Evolutionary conservation across 1,140 invertebrate genomes (phyloP).

Genomic region (Zaprionus camerounensis): DNA sequence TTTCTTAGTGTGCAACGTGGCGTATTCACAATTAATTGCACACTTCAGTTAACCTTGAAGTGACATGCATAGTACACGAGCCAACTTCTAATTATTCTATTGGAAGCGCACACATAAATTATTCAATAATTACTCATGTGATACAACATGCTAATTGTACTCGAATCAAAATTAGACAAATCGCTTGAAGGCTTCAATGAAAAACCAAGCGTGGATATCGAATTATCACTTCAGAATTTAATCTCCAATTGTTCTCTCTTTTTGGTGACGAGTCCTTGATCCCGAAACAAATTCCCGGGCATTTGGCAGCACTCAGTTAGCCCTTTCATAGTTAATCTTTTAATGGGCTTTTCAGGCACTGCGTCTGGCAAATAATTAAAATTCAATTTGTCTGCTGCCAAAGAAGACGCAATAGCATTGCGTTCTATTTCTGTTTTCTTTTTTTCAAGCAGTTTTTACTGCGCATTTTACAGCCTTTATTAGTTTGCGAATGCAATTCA

Average conservation of each 20-base stretch:
- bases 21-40: slow-evolving; percentile 27
- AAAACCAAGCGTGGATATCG: neutral
- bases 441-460: neutral
- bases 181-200: neutral
- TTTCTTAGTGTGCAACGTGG: slow-evolving; percentile 1
- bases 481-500: neutral
- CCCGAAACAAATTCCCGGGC: neutral
- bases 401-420: neutral
- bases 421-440: neutral
- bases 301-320: neutral
- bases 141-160: neutral
- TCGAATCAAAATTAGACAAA: neutral
- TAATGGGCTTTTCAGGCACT: slow-evolving; percentile 15
- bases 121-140: neutral
- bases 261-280: neutral
- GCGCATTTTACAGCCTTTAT: neutral
- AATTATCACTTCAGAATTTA: neutral
- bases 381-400: slow-evolving; percentile 10
- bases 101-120: neutral
- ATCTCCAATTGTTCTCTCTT: neutral
- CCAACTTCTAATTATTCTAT: neutral
- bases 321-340: slow-evolving; percentile 8
- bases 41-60: neutral
- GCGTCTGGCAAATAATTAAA: slow-evolving; percentile 5
- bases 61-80: slow-evolving; percentile 2